phyloP scores from a whole-genome alignment of 2,888 invertebrate species.

The Hipparchia sbordonii region DNA sequence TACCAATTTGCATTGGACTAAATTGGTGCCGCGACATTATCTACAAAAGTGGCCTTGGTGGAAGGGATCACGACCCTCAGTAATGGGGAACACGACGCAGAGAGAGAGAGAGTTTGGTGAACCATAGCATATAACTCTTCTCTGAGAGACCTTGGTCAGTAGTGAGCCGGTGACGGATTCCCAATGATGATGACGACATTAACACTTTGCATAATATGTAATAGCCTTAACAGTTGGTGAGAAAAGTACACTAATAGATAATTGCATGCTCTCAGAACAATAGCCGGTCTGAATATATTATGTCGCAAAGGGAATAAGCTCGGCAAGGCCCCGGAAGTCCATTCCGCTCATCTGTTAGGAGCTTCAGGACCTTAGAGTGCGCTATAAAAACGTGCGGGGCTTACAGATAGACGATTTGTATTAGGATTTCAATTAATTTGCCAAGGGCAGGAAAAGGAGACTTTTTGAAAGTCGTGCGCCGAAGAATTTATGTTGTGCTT shows the following conservation, averaged over 20 bases:
- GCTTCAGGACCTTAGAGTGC: conserved; percentile 3
- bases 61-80: no score
- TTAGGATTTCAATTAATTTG: conserved; percentile 4
- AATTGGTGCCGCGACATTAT: no score
- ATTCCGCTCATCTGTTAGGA: conserved; percentile 12
- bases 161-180: no score
- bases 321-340: conserved; percentile 8
- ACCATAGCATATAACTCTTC: no score
- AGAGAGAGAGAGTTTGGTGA: no score
- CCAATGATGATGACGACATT: background rate
- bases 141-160: no score
- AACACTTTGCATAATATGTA: background rate
- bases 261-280: background rate
- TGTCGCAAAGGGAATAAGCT: background rate
- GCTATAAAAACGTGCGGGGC: conserved; percentile 4
- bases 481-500: no score
- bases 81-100: no score
- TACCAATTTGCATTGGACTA: no score
- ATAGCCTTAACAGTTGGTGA: no score
- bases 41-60: no score
- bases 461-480: background rate
- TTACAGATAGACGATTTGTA: background rate
- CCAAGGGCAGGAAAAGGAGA: background rate
- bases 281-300: conserved; percentile 3
- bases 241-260: background rate